A percentile compares a stretch with the other conserved stretches of the same genome.
Conservation (phyloP, 2,113 vertebrate species). For the Heterotilapia buettikoferi region DNA sequence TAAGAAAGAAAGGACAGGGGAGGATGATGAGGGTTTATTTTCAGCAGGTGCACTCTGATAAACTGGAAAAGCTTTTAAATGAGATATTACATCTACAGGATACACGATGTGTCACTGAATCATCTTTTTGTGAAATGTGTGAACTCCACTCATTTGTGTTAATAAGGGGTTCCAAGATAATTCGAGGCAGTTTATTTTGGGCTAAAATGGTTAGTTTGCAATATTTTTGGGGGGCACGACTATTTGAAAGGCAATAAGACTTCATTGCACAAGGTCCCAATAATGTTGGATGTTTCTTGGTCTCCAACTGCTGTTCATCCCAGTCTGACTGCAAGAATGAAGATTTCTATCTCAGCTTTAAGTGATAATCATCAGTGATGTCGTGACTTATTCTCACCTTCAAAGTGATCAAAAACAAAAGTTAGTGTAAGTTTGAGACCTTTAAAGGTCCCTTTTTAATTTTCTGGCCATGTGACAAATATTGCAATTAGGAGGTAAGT, state of each 20-base stretch:
- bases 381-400: neutral
- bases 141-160: neutral
- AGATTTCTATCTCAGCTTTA: neutral
- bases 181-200: neutral
- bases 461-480: neutral
- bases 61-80: neutral
- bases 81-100: neutral
- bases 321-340: neutral
- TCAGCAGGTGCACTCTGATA: neutral
- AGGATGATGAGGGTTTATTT: neutral
- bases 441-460: neutral
- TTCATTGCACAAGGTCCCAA: neutral
- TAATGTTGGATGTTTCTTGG: neutral
- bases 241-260: accelerated
- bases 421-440: neutral
- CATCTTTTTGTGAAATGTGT: neutral
- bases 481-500: neutral
- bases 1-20: neutral
- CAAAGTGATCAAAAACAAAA: neutral
- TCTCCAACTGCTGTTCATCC: neutral
- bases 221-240: neutral
- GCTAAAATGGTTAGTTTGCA: neutral
- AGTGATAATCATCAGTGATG: neutral
- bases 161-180: neutral
- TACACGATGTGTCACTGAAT: neutral